Evolutionary conservation across 2,113 vertebrate species (phyloP).

Genomic region (Pelobates fuscus): DNA sequence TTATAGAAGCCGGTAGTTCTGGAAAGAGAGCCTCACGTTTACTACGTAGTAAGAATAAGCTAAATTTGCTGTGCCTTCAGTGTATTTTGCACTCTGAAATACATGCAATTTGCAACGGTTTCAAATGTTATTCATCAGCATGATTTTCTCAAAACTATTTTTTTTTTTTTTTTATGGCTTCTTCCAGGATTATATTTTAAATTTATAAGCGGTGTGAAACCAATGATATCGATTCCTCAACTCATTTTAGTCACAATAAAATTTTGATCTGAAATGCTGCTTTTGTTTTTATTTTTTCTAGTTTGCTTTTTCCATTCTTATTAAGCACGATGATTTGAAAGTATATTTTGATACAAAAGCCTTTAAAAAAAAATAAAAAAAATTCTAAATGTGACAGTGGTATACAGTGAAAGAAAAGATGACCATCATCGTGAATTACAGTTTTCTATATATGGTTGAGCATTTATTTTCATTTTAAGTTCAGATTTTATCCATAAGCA

Average conservation of each 20-base stretch:
- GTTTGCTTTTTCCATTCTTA: too few relatives aligned
- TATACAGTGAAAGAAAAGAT: too few relatives aligned
- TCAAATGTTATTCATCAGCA: constrained; percentile 42
- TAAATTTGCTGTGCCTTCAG: constrained; percentile 10
- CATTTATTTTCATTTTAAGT: too few relatives aligned
- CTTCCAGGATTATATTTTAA: constrained; percentile 47
- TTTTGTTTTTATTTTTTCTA: constrained; percentile 7
- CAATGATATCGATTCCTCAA: constrained; percentile 41
- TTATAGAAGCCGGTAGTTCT: background rate
- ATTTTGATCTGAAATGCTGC: constrained; percentile 43
- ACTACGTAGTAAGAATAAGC: too few relatives aligned
- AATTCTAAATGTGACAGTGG: too few relatives aligned
- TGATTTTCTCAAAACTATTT: background rate
- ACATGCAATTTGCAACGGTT: constrained; percentile 44
- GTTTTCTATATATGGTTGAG: too few relatives aligned
- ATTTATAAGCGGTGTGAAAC: constrained; percentile 52
- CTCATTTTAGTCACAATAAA: constrained; percentile 56
- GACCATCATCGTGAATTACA: too few relatives aligned
- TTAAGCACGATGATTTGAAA: too few relatives aligned
- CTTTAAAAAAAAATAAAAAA: too few relatives aligned
- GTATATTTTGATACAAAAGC: too few relatives aligned
- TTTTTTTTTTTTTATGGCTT: constrained; percentile 46
- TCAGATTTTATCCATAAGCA: too few relatives aligned
- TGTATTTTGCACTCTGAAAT: constrained; percentile 22
- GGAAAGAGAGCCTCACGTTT: background rate